Evolutionary conservation across 2,113 vertebrate genomes (phyloP).

Genomic region (Psilopsiagon aurifrons): DNA sequence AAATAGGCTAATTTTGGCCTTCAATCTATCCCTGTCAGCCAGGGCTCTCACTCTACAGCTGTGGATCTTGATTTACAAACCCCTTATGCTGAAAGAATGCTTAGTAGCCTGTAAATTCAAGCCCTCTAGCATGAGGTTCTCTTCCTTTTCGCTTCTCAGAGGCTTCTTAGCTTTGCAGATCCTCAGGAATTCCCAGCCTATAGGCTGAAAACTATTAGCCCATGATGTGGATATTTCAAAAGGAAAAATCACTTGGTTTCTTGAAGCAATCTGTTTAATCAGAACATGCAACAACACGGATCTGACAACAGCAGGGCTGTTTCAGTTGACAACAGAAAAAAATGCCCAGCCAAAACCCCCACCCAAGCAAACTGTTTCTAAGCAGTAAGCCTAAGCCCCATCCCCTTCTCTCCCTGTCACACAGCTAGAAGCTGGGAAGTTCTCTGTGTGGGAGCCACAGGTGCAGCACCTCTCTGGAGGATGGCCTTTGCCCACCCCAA

Average conservation of each 20-base stretch:
- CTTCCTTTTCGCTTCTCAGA: not conserved
- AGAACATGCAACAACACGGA: not conserved
- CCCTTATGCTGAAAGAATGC: not conserved
- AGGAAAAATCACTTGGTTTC: not conserved
- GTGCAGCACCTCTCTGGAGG: not conserved
- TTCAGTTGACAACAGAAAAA: not conserved
- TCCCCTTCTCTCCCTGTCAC: not conserved
- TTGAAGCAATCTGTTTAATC: not conserved
- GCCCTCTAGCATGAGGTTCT: not conserved
- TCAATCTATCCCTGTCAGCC: rapidly evolving
- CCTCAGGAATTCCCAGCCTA: not conserved
- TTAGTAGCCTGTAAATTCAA: not conserved
- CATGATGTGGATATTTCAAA: not conserved
- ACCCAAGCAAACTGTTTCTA: not conserved
- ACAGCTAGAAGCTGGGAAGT: not conserved
- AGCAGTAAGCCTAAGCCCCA: not conserved
- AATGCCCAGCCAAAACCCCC: not conserved
- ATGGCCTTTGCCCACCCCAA: not conserved
- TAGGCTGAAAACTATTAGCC: not conserved
- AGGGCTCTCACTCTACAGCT: not conserved
- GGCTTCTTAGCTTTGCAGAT: not conserved
- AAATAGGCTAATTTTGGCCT: not conserved
- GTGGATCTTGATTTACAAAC: not conserved
- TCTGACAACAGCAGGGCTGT: not conserved
- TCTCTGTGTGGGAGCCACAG: rapidly evolving